Evolutionary conservation across 2,888 invertebrate genomes (phyloP).

Genomic region (Acleris literana): DNA sequence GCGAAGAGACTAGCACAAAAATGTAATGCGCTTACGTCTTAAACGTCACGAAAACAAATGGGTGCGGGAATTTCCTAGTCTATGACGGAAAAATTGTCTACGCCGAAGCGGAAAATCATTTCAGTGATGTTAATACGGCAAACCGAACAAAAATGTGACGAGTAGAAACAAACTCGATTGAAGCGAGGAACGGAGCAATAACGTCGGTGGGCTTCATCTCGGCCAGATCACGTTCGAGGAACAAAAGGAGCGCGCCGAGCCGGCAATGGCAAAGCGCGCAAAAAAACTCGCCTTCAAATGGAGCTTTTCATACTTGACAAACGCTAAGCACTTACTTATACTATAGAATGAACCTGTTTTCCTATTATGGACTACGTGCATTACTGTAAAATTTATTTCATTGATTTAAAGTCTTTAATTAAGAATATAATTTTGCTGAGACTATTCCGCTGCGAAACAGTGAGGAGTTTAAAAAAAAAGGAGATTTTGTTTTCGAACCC

Average conservation of each 20-base stretch:
- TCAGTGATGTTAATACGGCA: slow-evolving; percentile 61
- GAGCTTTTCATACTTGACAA: slow-evolving; percentile 76
- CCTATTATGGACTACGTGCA: slow-evolving; percentile 2
- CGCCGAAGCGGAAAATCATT: slow-evolving; percentile 58
- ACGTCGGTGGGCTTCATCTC: slow-evolving; percentile 74
- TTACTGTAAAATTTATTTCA: neutral
- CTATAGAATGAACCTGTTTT: neutral
- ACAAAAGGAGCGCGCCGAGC: slow-evolving; percentile 75
- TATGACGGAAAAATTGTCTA: slow-evolving; percentile 48
- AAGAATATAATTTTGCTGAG: too few species aligned
- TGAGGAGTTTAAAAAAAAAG: too few species aligned
- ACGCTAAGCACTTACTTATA: slow-evolving; percentile 62
- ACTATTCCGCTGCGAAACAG: too few species aligned
- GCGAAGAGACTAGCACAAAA: slow-evolving; percentile 62
- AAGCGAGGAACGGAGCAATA: slow-evolving; percentile 69
- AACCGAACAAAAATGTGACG: slow-evolving; percentile 63
- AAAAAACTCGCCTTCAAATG: slow-evolving; percentile 74
- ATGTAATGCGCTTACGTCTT: slow-evolving; percentile 67
- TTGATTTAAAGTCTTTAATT: too few species aligned
- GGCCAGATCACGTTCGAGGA: slow-evolving; percentile 78
- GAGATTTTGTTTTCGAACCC: too few species aligned
- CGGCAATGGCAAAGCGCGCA: slow-evolving; percentile 63
- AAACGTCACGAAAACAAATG: slow-evolving; percentile 66
- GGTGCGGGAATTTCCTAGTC: slow-evolving; percentile 54
- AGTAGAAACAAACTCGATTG: slow-evolving; percentile 70